These are phyloP conservation scores for Capitulum mitella DNA, from an alignment of 2,888 invertebrate species.

Conservation along the genomic window DNA sequence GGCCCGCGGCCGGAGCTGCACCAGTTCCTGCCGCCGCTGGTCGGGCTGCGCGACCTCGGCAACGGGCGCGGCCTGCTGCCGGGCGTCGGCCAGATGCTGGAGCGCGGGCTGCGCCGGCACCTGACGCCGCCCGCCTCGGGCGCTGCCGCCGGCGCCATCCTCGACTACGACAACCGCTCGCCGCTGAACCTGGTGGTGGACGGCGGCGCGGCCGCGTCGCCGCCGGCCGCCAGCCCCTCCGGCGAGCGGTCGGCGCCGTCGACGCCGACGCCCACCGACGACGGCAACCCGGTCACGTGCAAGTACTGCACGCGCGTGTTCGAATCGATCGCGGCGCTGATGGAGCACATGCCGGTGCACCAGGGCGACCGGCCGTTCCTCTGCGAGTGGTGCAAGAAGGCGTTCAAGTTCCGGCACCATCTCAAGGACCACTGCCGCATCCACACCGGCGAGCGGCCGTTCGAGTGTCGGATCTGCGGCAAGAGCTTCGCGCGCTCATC, in stretches of 20 bases:
- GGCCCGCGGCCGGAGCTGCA: neutral
- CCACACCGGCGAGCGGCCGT: constrained; percentile 83
- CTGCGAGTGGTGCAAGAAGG: constrained; percentile 89
- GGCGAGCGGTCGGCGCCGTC: neutral
- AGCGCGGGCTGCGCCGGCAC: too few species aligned
- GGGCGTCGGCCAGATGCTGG: neutral
- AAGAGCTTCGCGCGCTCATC: constrained; percentile 86
- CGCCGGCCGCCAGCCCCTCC: neutral
- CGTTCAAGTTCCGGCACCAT: constrained; percentile 83
- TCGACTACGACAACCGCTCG: neutral
- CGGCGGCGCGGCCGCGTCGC: neutral
- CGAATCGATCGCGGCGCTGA: constrained; percentile 79
- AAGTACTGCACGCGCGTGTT: constrained; percentile 89
- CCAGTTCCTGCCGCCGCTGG: neutral
- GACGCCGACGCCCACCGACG: neutral
- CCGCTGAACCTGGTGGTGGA: neutral
- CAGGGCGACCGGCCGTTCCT: constrained; percentile 86
- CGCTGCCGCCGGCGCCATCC: neutral
- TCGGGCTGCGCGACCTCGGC: neutral
- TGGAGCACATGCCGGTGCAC: constrained; percentile 78
- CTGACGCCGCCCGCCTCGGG: neutral
- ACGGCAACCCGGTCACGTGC: constrained; percentile 51
- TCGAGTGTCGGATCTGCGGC: constrained; percentile 79
- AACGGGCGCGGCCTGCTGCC: neutral
- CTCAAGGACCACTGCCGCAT: constrained; percentile 92